A percentile compares a stretch with the other conserved stretches of the same genome.
These are phyloP conservation scores for Helobdella robusta DNA, from an alignment of 2,888 invertebrate species.

Conservation along the genomic window DNA sequence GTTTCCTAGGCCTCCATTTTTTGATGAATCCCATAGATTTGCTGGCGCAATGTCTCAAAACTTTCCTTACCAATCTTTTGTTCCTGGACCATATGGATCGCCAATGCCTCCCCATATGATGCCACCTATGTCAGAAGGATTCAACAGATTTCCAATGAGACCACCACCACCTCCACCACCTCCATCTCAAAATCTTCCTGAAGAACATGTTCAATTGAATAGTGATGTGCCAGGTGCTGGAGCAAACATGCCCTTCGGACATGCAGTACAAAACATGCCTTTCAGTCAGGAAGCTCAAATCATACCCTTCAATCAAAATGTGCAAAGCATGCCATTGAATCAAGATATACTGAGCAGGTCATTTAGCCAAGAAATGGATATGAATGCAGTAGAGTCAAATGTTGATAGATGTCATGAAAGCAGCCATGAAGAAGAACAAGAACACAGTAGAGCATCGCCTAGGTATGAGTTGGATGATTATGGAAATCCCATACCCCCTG, in stretches of 20 bases:
- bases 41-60: too few species aligned
- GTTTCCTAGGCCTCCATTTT: neutral
- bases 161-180: constrained; percentile 19
- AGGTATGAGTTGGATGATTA: constrained; percentile 17
- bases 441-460: constrained; percentile 5
- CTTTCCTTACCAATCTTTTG: too few species aligned
- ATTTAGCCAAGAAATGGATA: too few species aligned
- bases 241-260: neutral
- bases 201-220: neutral
- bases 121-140: neutral
- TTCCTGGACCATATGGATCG: too few species aligned
- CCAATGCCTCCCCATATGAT: neutral
- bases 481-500: constrained; percentile 14
- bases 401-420: too few species aligned
- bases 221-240: neutral
- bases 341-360: too few species aligned
- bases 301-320: too few species aligned
- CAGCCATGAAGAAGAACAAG: neutral
- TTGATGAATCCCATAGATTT: too few species aligned
- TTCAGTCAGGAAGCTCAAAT: neutral
- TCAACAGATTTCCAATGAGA: neutral
- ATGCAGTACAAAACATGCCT: too few species aligned
- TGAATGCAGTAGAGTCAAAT: too few species aligned
- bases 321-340: neutral
- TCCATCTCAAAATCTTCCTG: neutral